A percentile compares a stretch with the other conserved stretches of the same genome.
Conservation (phyloP, 2,888 invertebrate species). For the Tenthredo distinguenda region DNA sequence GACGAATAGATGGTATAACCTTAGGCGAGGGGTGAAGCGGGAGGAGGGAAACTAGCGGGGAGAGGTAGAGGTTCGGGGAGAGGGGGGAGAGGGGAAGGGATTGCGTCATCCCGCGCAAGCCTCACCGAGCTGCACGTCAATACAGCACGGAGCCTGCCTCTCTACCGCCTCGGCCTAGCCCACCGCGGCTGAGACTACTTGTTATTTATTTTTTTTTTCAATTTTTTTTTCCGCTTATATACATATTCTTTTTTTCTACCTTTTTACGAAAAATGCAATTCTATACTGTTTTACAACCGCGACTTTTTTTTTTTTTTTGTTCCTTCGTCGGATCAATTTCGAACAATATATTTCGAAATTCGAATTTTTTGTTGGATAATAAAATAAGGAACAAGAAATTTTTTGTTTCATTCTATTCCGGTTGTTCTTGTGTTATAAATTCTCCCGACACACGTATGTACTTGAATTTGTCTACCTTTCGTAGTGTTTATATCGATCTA, state of each 20-base stretch:
- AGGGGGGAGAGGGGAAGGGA: slow-evolving; percentile 56
- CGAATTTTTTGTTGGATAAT: too few relatives aligned
- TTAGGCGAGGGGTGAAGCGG: background rate
- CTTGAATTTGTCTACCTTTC: too few relatives aligned
- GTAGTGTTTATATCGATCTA: too few relatives aligned
- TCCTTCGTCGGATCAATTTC: background rate
- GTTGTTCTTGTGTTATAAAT: too few relatives aligned
- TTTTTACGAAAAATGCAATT: background rate
- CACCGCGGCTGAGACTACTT: slow-evolving; percentile 66
- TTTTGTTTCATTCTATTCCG: too few relatives aligned
- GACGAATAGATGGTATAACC: slow-evolving; percentile 51
- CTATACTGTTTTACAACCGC: background rate
- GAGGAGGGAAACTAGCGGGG: slow-evolving; percentile 9
- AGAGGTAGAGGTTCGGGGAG: background rate
- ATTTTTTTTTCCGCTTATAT: background rate
- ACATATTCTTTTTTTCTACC: background rate
- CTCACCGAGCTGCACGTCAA: slow-evolving; percentile 72
- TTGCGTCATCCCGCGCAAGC: slow-evolving; percentile 76
- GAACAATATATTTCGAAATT: background rate
- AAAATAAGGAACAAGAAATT: too few relatives aligned
- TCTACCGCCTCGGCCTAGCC: slow-evolving; percentile 62
- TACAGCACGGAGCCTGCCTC: slow-evolving; percentile 65
- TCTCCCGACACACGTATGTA: too few relatives aligned
- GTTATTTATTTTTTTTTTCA: slow-evolving; percentile 62
- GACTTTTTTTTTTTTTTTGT: background rate